These are phyloP conservation scores for Merluccius polli DNA, from an alignment of 2,797 vertebrate species.

Conservation along the genomic window DNA sequence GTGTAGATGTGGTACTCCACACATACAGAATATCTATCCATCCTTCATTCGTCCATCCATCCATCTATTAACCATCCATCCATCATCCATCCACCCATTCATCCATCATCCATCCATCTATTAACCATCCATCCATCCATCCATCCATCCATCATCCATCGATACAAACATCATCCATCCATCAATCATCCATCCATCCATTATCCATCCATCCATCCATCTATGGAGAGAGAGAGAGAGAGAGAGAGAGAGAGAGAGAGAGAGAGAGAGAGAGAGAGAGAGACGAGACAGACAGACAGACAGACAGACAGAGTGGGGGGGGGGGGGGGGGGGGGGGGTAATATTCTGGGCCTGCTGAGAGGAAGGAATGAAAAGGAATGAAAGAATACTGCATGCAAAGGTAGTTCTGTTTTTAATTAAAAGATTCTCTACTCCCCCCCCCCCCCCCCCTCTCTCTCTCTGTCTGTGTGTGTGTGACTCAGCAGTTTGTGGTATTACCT, in stretches of 20 bases:
- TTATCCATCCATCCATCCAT: not conserved
- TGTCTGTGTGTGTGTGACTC: conserved; percentile 56
- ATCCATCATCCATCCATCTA: not conserved
- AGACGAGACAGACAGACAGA: too few species aligned
- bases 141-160: not conserved
- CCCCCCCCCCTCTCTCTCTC: conserved; percentile 11
- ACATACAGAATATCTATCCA: not conserved
- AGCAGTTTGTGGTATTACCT: conserved; percentile 65
- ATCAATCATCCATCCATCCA: not conserved
- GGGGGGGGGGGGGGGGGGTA: not conserved
- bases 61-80: not conserved
- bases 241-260: too few species aligned
- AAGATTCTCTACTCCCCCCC: conserved; percentile 26
- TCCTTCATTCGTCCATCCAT: not conserved
- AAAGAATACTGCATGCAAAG: conserved; percentile 53
- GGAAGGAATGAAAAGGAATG: conserved; percentile 56
- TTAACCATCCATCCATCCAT: too few species aligned
- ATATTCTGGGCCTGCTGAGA: conserved; percentile 26
- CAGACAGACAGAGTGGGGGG: not conserved
- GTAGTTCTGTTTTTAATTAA: conserved; percentile 60
- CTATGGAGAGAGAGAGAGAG: not conserved
- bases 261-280: too few species aligned
- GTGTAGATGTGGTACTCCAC: not conserved
- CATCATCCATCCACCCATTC: not conserved
- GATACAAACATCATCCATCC: too few species aligned